A percentile compares a stretch with the other conserved stretches of the same genome.
Evolutionary conservation across 2,113 vertebrate genomes (phyloP).

Genomic region (Ursus arctos): DNA sequence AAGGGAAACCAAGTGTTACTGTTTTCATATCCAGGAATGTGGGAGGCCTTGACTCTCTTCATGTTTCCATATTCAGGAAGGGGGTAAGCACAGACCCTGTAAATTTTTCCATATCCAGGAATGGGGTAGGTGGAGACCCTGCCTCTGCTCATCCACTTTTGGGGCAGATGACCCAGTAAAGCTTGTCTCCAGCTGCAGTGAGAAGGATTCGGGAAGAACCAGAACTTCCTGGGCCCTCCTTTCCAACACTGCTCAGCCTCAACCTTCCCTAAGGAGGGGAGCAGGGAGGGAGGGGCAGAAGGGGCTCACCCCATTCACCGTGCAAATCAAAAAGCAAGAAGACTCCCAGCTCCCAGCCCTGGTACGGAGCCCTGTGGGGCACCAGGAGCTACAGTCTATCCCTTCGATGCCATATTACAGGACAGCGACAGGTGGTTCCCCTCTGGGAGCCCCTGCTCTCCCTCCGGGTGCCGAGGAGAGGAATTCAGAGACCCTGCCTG

Average conservation of each 20-base stretch:
- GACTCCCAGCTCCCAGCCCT: not conserved
- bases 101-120: not conserved
- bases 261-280: not conserved
- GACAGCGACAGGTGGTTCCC: not conserved
- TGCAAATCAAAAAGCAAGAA: not conserved
- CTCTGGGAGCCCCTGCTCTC: not conserved
- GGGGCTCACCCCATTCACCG: not conserved
- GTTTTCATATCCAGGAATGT: not conserved
- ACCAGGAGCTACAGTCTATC: not conserved
- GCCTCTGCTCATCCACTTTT: too few relatives aligned
- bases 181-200: not conserved
- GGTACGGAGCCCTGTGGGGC: not conserved
- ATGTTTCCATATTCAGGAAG: not conserved
- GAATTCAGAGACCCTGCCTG: not conserved
- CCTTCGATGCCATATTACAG: not conserved
- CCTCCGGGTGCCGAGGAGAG: not conserved
- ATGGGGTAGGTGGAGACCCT: not conserved
- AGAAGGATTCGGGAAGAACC: not conserved
- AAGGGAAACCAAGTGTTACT: not conserved
- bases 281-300: not conserved
- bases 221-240: not conserved
- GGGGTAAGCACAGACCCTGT: too few relatives aligned
- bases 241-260: not conserved
- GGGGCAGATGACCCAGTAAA: not conserved
- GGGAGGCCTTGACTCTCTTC: accelerated